These are phyloP conservation scores for Lampris incognitus DNA, from an alignment of 2,113 vertebrate genomes.

Conservation along the genomic window DNA sequence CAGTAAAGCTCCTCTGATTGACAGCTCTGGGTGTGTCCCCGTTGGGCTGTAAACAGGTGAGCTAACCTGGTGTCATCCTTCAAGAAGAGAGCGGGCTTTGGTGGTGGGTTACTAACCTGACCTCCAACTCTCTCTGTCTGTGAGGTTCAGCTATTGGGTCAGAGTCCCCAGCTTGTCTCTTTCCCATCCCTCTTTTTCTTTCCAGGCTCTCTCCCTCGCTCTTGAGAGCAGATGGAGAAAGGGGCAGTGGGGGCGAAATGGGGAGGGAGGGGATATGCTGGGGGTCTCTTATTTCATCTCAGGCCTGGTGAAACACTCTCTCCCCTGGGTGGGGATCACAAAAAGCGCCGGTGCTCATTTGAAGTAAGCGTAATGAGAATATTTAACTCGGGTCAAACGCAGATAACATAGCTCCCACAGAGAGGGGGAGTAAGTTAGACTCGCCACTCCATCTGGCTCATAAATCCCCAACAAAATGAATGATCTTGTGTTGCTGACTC, in stretches of 20 bases:
- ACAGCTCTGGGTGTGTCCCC: constrained; percentile 40
- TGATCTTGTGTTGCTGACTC: too few relatives aligned
- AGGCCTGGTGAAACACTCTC: constrained; percentile 67
- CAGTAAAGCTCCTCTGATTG: constrained; percentile 31
- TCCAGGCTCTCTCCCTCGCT: constrained; percentile 6
- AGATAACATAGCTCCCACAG: constrained; percentile 70
- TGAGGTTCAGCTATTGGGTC: constrained; percentile 2
- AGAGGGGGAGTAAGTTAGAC: constrained; percentile 13
- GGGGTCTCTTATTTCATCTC: constrained; percentile 72
- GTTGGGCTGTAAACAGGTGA: constrained; percentile 45
- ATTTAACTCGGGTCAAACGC: constrained; percentile 83
- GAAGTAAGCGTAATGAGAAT: constrained; percentile 83
- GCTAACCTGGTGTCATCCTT: constrained; percentile 23
- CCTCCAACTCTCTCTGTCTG: constrained; percentile 5
- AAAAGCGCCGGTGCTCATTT: constrained; percentile 82
- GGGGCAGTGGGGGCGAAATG: neutral
- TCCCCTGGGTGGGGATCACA: constrained; percentile 79
- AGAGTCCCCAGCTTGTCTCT: constrained; percentile 5
- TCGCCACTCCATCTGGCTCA: neutral
- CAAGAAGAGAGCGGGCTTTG: constrained; percentile 11
- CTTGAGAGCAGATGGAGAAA: constrained; percentile 9
- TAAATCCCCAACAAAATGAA: too few relatives aligned
- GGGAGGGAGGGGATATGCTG: neutral
- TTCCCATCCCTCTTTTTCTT: neutral
- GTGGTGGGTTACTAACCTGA: constrained; percentile 8